phyloP scores from a whole-genome alignment of 1,140 invertebrate genomes.

The Ylistrum balloti region DNA sequence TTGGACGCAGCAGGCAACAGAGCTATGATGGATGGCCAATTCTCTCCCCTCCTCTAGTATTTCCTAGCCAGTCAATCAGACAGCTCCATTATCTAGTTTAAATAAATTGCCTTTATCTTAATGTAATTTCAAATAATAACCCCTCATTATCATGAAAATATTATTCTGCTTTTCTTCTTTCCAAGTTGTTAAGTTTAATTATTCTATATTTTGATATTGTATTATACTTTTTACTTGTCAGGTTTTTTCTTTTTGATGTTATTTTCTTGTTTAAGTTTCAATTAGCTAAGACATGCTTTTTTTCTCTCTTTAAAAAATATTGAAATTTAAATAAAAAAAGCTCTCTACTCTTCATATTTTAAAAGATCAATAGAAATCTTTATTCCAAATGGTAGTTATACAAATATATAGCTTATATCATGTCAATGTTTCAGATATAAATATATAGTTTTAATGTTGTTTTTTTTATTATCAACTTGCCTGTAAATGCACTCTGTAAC shows the following conservation, averaged over 20 bases:
- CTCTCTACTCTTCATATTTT: not conserved
- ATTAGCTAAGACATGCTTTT: not conserved
- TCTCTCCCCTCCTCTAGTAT: conserved; percentile 32
- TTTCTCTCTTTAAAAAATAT: not conserved
- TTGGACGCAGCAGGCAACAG: not conserved
- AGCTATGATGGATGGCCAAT: conserved; percentile 6
- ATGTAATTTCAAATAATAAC: conserved; percentile 36
- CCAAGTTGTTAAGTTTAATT: not conserved
- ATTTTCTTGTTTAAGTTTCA: not conserved
- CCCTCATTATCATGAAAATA: conserved; percentile 39
- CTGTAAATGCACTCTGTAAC: not conserved
- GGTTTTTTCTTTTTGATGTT: too few relatives aligned
- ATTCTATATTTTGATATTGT: not conserved
- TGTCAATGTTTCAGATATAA: too few relatives aligned
- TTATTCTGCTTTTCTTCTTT: not conserved
- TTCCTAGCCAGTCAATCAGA: conserved; percentile 24
- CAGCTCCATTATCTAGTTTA: not conserved
- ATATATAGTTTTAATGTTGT: not conserved
- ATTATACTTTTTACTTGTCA: not conserved
- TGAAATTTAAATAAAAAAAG: not conserved
- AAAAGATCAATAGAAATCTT: too few relatives aligned
- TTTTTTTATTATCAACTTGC: not conserved
- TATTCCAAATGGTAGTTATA: too few relatives aligned
- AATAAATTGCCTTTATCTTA: conserved; percentile 40
- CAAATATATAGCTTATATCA: too few relatives aligned